Evolutionary conservation across 2,888 invertebrate genomes (phyloP), one percentile per base, ranked within the genome.

Genomic region (Eupithecia inturbata): DNA sequence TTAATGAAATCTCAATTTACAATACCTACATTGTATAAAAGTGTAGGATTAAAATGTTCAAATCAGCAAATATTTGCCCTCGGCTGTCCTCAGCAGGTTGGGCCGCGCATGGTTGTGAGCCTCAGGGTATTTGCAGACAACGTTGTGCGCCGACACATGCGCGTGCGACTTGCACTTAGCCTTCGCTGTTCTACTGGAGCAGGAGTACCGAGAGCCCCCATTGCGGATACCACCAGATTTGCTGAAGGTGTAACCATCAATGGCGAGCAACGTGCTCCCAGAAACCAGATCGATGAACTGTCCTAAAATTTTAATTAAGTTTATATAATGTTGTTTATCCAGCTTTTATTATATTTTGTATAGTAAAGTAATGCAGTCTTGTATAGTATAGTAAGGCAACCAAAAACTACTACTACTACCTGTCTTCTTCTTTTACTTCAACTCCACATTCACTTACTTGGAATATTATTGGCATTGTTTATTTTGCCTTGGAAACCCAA

Each of bases 101-200:
- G 22, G 33, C 14, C 78, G 73, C 10, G 64, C 41, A 72, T 82
- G 82, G 39, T 66, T 60, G 77, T 74, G 67, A 79, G 80, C 0
- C 36, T 16, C 12, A 26, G 22, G 57, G 19, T 57, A 53, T 3
- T 72, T 77, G 2, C 60, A 41, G 19, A 77, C 62, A 19, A 63
- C 57, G 36, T 71, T 62, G 28, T 26, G 16, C 5, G 39, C 49
- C 3, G 69, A 60, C 2, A 74, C 71, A 39, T 77, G 74, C 3
- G 67, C 77, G 16, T 41, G 70, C 0, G 85, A 83, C n/a, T 76
- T 79, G 68, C 85, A 85, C 19, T 64, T 63, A 1, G n/a, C 26
- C 7, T 22, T 28, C 1, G 31, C 31, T 12, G 63, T 26, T 19
- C 66, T 36, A 39, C 67, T 72, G 16, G 72, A 75, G 28, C 75